These are phyloP conservation scores for Melanogrammus aeglefinus DNA, from an alignment of 2,797 vertebrate species.

Conservation along the genomic window DNA sequence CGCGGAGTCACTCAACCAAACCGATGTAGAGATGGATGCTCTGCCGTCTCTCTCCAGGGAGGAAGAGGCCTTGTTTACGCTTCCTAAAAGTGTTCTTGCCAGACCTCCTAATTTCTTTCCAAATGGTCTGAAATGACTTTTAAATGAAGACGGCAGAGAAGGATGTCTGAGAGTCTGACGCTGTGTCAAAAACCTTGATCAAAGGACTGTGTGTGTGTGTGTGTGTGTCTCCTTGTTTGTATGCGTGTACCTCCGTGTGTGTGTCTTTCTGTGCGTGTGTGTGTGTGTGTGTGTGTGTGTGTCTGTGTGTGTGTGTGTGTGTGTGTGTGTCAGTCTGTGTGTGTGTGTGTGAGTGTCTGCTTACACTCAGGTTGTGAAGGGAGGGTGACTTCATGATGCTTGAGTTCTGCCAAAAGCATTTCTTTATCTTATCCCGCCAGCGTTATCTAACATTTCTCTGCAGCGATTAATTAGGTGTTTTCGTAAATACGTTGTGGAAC, in stretches of 20 bases:
- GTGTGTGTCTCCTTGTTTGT: too few species aligned
- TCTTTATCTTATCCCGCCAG: constrained; percentile 46
- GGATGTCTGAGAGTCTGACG: constrained; percentile 46
- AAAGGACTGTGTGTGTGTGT: constrained; percentile 21
- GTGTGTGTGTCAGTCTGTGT: too few species aligned
- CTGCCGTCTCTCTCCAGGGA: background rate
- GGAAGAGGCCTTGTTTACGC: background rate
- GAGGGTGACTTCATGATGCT: constrained; percentile 13
- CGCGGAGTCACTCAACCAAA: background rate
- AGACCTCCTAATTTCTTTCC: background rate
- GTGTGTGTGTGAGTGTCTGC: background rate
- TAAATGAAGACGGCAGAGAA: background rate
- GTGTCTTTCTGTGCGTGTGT: too few species aligned
- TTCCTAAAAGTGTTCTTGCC: background rate
- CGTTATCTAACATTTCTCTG: constrained; percentile 54
- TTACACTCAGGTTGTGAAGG: background rate
- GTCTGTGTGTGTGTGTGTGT: too few species aligned
- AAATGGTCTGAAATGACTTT: background rate
- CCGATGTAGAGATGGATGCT: background rate
- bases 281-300: too few species aligned
- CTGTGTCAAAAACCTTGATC: constrained; percentile 62
- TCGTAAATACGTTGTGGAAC: constrained; percentile 50
- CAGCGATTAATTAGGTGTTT: constrained; percentile 60
- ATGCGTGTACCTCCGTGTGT: too few species aligned
- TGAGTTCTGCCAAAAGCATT: constrained; percentile 38